Base-by-base conservation (phyloP, 2,888 invertebrate genomes). In the Nematopogon swammerdamellus region DNA sequence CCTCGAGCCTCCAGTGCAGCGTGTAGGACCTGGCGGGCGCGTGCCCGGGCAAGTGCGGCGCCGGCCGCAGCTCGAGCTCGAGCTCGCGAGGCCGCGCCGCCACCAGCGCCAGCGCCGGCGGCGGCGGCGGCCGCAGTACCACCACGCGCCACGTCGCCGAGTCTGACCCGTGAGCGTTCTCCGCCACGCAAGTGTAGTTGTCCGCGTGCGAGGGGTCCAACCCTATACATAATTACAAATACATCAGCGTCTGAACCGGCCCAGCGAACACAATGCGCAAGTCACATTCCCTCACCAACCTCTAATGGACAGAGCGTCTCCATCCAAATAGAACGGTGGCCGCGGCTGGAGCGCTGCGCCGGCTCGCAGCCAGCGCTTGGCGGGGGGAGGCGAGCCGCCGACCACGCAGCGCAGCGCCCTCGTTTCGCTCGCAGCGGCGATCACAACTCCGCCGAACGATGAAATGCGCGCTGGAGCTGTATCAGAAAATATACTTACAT, bases 391-490 rank as follows among this genome's bases (percentile, higher is more conserved):
- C 56, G 88, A 86, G 0, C 92, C 90, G 14, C 86, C 86, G 1
- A 87, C 86, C 45, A 86, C 72, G 62, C 93, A 93, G 3, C 89
- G 87, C 16, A 93, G 67, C 1, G 84, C 75, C 20, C 89, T 73
- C 3, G 83, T 79, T 0, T 84, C 83, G 46, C 89, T 88, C 50
- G 89, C 87, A 1, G 89, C 84, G 53, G 86, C 85, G 48, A 86
- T 82, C 18, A 89, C 72, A 43, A 84, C 65, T 57, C 88, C 88
- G 2, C 92, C 91, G 62, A 95, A 95, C 8, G 92, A 92, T 1
- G 92, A 91, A 52, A 95, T 92, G 53, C 89, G 83, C 2, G 94
- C 93, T 42, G 92, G 91, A 43, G 91, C 94, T 91, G 62, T 25
- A 25, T 25, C 25, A 4, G 10, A 25, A n/a, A n/a, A n/a, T n/a